Base-by-base conservation (phyloP, 2,888 invertebrate genomes). In the Mesochorus sp. region DNA sequence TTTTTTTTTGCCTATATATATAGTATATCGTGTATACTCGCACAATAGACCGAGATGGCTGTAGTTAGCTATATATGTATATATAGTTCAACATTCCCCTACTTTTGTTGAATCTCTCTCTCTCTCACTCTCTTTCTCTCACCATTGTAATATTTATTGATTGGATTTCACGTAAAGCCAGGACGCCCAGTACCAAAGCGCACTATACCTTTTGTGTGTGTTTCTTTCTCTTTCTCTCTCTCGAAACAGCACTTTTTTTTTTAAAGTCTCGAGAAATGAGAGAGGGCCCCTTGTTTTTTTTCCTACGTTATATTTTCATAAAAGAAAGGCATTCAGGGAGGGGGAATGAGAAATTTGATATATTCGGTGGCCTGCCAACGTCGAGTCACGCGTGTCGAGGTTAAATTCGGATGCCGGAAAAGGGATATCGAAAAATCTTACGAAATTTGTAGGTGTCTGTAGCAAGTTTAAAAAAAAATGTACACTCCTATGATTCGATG, bases 71-170 rank as follows among this genome's bases (percentile, higher is more conserved):
- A 80, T 83, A 70, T 55, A 68, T 75, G 49, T 31, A 62, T 64
- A 26, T 61, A 68, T 42, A 51, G n/a, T n/a, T n/a, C 83, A 84
- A 85, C 84, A 82, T 85, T 84, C 85, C 85, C 87, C 85, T 85
- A 83, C 89, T 88, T 88, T 88, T 86, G 57, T 47, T 21, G 62
- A 26, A 62, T 72, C 71, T 77, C 26, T 14, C 85, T 87, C 86
- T 88, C 90, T 37, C 59, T 37, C 12, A 55, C 59, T 57, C 61
- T 34, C 57, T 14, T 42, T 31, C 66, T 62, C 85, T 87, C 87
- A 88, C 91, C 89, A 91, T 91, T 90, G 91, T 91, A 91, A 91
- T 91, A 90, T 90, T 91, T 91, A 91, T 91, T 90, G 91, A 91
- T 91, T 90, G 89, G 89, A 89, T 89, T 88, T 87, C 88, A 87